These are phyloP conservation scores for Macaria liturata DNA, from an alignment of 2,888 invertebrate genomes.

Conservation along the genomic window DNA sequence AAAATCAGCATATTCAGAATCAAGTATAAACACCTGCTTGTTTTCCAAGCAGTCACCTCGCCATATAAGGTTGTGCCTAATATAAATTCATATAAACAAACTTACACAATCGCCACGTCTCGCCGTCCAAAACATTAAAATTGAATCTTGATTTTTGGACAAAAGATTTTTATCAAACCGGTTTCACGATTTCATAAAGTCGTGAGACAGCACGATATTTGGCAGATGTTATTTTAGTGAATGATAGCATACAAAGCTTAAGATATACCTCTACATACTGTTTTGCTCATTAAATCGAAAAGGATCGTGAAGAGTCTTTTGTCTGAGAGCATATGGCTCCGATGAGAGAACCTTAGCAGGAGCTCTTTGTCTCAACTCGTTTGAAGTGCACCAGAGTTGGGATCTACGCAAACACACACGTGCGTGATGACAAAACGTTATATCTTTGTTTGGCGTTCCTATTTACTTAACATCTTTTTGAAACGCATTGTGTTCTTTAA, in stretches of 20 bases:
- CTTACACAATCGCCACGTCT: constrained; percentile 41
- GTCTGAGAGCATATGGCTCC: constrained; percentile 33
- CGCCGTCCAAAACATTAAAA: constrained; percentile 32
- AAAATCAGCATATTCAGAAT: too few relatives aligned
- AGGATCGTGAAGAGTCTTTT: constrained; percentile 40
- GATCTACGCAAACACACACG: constrained; percentile 63
- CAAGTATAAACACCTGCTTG: constrained; percentile 20
- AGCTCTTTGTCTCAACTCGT: constrained; percentile 32
- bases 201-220: constrained; percentile 38
- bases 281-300: constrained; percentile 39
- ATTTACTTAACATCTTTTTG: constrained; percentile 54
- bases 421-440: constrained; percentile 60
- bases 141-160: constrained; percentile 40
- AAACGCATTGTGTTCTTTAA: constrained; percentile 37
- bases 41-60: constrained; percentile 20
- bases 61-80: constrained; percentile 23
- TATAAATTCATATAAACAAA: constrained; percentile 43
- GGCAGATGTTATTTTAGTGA: constrained; percentile 52
- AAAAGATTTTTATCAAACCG: constrained; percentile 50
- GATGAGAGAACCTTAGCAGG: constrained; percentile 21
- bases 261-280: constrained; percentile 30
- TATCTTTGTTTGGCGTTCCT: constrained; percentile 55
- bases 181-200: constrained; percentile 51
- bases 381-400: constrained; percentile 41
- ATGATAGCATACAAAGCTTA: constrained; percentile 37